Base-by-base conservation (phyloP, 1,140 invertebrate genomes). In the Drosophila subpulchrella region DNA sequence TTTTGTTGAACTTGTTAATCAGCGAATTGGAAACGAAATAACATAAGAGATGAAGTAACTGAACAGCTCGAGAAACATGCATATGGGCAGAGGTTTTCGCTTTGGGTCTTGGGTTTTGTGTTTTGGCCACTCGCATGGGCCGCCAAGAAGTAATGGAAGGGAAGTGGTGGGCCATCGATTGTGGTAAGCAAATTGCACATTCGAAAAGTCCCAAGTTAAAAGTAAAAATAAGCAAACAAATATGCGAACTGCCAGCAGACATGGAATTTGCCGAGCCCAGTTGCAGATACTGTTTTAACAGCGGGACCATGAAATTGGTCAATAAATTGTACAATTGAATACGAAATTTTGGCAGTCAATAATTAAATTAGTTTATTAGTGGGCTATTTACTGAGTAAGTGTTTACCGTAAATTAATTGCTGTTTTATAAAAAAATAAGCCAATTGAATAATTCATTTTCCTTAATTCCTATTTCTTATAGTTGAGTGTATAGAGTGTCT, bases 21-120 rank as follows among this genome's bases (percentile, higher is more conserved):
- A 88, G 84, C 83, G 83, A 88, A 88, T 88, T 88, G 83, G 83
- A 88, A 88, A 88, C 81, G 70, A 86, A 84, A 81, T 84, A 79
- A 75, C 79, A 88, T 86, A 86, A 88, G 63, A 86, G 84, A 89
- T 88, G 83, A 88, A 88, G 83, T 88, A 89, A 89, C 82, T 72
- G 82, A 55, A 74, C 70, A 65, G 20, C 58, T 34, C 66, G 24
- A 66, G 55, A 68, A 75, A 75, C 58, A 63, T 75, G 72, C 73
- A 75, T 75, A 75, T 75, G 60, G 47, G 61, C 36, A 66, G 56
- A 39, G 67, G 65, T 36, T 58, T 56, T 75, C 51, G 72, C 36
- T 70, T 68, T 47, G 66, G 41, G 65, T 47, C 66, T 70, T 68
- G 48, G 48, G 44, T 46, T 39, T 42, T 56, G 39, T n/a, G 32